These are phyloP conservation scores for Rhingia campestris DNA, from an alignment of 2,888 invertebrate genomes.

Conservation along the genomic window DNA sequence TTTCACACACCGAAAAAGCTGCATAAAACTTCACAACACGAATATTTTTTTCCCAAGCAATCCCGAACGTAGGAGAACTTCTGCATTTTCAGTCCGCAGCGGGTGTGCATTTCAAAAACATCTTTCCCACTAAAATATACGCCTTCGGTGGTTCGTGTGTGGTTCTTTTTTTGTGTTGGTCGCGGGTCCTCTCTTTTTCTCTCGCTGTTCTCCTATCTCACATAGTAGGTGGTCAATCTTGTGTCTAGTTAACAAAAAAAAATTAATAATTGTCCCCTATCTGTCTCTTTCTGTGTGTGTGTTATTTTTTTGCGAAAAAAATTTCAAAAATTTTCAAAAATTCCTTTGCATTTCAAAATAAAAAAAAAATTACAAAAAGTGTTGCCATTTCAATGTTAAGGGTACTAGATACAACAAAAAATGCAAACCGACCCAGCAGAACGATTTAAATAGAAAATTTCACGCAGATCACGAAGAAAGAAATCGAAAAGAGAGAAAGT, in stretches of 20 bases:
- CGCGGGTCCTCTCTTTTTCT: conserved; percentile 54
- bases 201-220: conserved; percentile 21
- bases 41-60: conserved; percentile 42
- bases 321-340: conserved; percentile 17
- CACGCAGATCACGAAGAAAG: conserved; percentile 19
- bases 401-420: conserved; percentile 50
- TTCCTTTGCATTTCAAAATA: conserved; percentile 33
- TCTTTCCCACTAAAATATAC: conserved; percentile 58
- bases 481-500: conserved; percentile 15
- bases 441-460: conserved; percentile 47
- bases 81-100: conserved; percentile 82
- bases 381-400: conserved; percentile 59
- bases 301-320: conserved; percentile 5
- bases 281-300: conserved; percentile 12
- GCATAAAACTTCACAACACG: conserved; percentile 46
- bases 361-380: conserved; percentile 47
- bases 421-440: conserved; percentile 29
- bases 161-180: conserved; percentile 58
- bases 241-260: conserved; percentile 38
- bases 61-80: conserved; percentile 68
- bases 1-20: conserved; percentile 70
- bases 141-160: conserved; percentile 68
- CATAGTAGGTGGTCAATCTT: conserved; percentile 44
- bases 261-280: background rate
- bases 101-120: conserved; percentile 82